These are phyloP conservation scores for Calypte anna DNA, from an alignment of 2,113 vertebrate species.

Conservation along the genomic window DNA sequence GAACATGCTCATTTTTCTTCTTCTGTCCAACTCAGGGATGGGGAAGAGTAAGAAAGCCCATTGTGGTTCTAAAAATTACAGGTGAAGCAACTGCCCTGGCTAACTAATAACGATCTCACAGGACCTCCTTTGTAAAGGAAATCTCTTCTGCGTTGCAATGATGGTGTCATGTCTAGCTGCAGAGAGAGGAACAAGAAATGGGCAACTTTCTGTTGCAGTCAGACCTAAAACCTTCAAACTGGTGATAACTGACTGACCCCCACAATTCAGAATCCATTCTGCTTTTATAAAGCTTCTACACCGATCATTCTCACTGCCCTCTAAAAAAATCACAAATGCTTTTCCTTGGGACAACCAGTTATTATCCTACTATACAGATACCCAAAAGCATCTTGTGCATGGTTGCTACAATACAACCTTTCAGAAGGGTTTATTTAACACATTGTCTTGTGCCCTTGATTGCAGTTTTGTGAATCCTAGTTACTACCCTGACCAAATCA, in stretches of 20 bases:
- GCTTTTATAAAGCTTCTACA: not conserved
- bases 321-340: not conserved
- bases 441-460: slow-evolving; percentile 10
- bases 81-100: not conserved
- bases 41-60: not conserved
- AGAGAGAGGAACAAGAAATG: not conserved
- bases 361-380: not conserved
- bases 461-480: slow-evolving; percentile 22
- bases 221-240: not conserved
- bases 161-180: not conserved
- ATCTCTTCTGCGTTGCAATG: not conserved
- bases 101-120: accelerated
- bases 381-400: not conserved
- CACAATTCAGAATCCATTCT: not conserved
- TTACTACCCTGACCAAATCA: slow-evolving; percentile 39
- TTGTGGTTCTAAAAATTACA: accelerated
- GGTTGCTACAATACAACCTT: not conserved
- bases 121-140: not conserved
- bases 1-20: not conserved
- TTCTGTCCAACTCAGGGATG: not conserved
- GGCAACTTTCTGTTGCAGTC: not conserved
- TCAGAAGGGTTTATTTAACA: not conserved
- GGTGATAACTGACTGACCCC: not conserved
- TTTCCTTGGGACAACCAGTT: not conserved
- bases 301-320: not conserved